phyloP scores from a whole-genome alignment of 2,888 invertebrate species.

The Acrocera orbiculus region DNA sequence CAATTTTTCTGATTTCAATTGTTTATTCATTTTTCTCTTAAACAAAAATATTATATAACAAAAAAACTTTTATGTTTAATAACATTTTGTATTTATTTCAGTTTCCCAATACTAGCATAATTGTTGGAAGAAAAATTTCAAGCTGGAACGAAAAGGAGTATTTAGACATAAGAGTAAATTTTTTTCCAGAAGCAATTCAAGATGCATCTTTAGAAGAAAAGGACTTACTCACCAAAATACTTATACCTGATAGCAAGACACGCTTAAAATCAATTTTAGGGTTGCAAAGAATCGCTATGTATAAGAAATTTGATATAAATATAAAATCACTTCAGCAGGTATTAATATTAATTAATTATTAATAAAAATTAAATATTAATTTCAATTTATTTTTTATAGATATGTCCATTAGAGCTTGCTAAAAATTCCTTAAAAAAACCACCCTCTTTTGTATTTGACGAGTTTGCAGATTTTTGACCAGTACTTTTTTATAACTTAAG shows the following conservation, averaged over 20 bases:
- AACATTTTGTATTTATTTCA: not conserved
- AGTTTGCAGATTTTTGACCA: too few relatives aligned
- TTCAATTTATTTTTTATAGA: constrained; percentile 2
- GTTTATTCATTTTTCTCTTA: not conserved
- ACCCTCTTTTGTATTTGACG: too few relatives aligned
- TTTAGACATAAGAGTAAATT: constrained; percentile 2
- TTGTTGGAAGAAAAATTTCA: not conserved
- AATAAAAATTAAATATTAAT: not conserved
- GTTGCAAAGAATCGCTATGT: constrained; percentile 23
- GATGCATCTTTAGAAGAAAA: constrained; percentile 17
- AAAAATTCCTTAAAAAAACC: constrained; percentile 14
- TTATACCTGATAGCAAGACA: constrained; percentile 19
- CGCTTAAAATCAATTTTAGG: constrained; percentile 22
- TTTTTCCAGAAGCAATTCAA: constrained; percentile 18
- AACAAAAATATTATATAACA: not conserved
- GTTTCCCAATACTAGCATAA: constrained; percentile 3
- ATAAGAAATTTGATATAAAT: constrained; percentile 21
- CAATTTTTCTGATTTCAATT: not conserved
- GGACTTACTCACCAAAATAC: constrained; percentile 21
- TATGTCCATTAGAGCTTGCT: constrained; percentile 13
- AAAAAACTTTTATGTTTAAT: too few relatives aligned
- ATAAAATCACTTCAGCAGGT: constrained; percentile 18
- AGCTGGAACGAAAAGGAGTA: not conserved
- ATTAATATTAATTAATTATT: constrained; percentile 8
- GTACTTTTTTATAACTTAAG: too few relatives aligned